A percentile compares a stretch with the other conserved stretches of the same genome.
phyloP scores from a whole-genome alignment of 2,113 vertebrate genomes.

The Hippoglossus stenolepis region DNA sequence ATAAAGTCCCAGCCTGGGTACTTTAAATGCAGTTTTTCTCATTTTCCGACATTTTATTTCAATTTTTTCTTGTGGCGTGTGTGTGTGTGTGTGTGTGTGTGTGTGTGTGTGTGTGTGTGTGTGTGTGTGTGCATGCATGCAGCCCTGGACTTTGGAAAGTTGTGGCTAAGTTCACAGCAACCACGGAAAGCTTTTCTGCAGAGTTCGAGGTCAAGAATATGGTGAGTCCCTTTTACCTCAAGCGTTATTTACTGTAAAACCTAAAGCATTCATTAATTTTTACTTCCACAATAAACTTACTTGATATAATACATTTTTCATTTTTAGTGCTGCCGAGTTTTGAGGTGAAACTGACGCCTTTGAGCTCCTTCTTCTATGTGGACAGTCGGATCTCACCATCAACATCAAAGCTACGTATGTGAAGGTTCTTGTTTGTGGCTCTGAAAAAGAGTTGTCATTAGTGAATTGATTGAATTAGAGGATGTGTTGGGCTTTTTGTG shows the following conservation, averaged over 20 bases:
- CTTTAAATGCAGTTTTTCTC: no score
- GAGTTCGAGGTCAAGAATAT: constrained; percentile 83
- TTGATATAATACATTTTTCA: neutral
- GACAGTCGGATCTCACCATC: constrained; percentile 75
- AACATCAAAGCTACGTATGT: constrained; percentile 77
- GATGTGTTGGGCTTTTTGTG: no score
- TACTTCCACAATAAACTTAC: neutral
- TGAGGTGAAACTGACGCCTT: constrained; percentile 81
- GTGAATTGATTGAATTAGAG: neutral
- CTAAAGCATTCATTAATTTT: neutral
- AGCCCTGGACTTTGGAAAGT: constrained; percentile 78
- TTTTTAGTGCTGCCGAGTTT: constrained; percentile 83
- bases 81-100: no score
- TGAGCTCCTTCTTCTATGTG: constrained; percentile 83
- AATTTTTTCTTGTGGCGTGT: neutral
- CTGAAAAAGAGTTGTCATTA: neutral
- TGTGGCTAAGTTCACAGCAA: constrained; percentile 67
- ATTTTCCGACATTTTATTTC: neutral
- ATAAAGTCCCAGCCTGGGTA: no score
- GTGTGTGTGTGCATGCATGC: neutral
- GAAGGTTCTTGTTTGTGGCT: neutral
- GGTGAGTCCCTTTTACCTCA: constrained; percentile 53
- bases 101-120: constrained; percentile 3
- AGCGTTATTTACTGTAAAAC: neutral
- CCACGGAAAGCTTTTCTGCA: constrained; percentile 65